Percentiles rank a stretch among this genome's conserved stretches.
phyloP scores from a whole-genome alignment of 2,113 vertebrate genomes.

The Chrysochloris asiatica region DNA sequence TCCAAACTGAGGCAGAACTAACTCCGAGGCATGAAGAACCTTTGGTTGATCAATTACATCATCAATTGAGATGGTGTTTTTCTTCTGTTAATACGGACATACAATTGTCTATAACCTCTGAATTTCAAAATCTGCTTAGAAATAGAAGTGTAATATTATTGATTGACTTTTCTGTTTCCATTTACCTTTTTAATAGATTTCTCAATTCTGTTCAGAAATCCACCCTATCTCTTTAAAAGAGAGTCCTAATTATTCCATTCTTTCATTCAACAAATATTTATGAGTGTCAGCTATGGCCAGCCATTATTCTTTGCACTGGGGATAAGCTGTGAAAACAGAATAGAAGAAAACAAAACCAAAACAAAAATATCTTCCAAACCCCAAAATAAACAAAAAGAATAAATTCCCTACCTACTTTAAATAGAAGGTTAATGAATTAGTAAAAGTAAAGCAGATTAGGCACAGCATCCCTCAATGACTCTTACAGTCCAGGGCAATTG shows the following conservation, averaged over 20 bases:
- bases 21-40: slow-evolving; percentile 3
- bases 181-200: neutral
- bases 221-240: neutral
- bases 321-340: slow-evolving; percentile 5
- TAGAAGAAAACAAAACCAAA: neutral
- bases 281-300: neutral
- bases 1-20: slow-evolving; percentile 19
- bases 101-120: too few relatives aligned
- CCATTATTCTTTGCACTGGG: neutral
- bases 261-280: slow-evolving; percentile 41
- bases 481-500: too few relatives aligned
- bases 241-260: neutral
- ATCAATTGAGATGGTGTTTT: slow-evolving; percentile 11
- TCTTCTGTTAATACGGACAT: neutral
- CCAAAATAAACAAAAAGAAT: neutral
- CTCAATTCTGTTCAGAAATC: slow-evolving; percentile 23
- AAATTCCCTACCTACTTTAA: neutral
- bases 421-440: neutral
- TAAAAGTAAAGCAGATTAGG: neutral
- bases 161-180: neutral
- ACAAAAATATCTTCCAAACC: too few relatives aligned
- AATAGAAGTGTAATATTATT: neutral
- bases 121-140: neutral
- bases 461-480: neutral
- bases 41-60: slow-evolving; percentile 16